Conservation (phyloP, 1,140 invertebrate genomes). For the Drosophila tristis region DNA sequence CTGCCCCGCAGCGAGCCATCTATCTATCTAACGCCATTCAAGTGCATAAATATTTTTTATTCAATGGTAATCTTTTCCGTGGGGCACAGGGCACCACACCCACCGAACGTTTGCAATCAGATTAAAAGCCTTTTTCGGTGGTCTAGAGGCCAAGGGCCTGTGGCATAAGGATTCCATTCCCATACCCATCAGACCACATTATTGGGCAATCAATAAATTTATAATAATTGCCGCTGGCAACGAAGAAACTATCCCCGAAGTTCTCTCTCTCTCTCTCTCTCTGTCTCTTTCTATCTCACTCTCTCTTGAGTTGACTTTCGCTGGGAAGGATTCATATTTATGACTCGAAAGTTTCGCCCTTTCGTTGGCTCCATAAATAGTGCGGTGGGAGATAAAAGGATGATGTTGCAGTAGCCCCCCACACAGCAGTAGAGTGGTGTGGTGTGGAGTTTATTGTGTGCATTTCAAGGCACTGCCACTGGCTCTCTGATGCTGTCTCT, state of each 20-base stretch:
- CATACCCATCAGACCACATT: conserved; percentile 29
- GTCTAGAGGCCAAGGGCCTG: conserved; percentile 23
- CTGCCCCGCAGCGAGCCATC: conserved; percentile 31
- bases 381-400: background rate
- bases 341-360: conserved; percentile 69
- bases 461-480: conserved; percentile 14
- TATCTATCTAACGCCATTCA: conserved; percentile 70
- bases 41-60: conserved; percentile 79
- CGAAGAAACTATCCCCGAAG: conserved; percentile 66
- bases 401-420: no score
- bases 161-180: conserved; percentile 2
- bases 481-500: background rate
- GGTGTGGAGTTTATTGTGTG: conserved; percentile 36
- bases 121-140: conserved; percentile 74
- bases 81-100: background rate
- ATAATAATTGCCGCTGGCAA: conserved; percentile 75
- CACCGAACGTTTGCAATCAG: conserved; percentile 73
- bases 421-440: background rate
- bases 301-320: conserved; percentile 21
- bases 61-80: conserved; percentile 35
- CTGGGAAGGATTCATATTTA: conserved; percentile 61
- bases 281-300: no score
- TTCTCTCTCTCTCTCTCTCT: background rate
- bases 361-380: conserved; percentile 55
- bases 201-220: conserved; percentile 79